phyloP scores from a whole-genome alignment of 2,113 vertebrate species.

The Sorex fumeus region DNA sequence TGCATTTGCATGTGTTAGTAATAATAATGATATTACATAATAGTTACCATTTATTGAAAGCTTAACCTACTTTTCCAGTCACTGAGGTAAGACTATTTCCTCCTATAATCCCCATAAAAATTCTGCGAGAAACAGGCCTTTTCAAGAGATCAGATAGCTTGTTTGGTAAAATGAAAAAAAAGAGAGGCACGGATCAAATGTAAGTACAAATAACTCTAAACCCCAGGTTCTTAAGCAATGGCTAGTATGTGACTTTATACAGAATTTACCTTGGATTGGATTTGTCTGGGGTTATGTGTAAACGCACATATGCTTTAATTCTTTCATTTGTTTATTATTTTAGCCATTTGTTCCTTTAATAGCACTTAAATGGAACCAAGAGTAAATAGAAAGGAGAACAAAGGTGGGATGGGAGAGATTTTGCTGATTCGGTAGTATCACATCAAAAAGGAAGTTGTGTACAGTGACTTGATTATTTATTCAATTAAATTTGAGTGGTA shows the following conservation, averaged over 20 bases:
- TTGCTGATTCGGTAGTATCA: background rate
- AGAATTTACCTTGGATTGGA: background rate
- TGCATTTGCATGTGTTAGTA: background rate
- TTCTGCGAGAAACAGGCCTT: constrained; percentile 13
- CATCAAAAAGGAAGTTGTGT: background rate
- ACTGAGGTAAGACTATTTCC: background rate
- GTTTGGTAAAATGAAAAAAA: background rate
- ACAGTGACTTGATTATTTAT: background rate
- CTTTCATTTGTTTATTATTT: background rate
- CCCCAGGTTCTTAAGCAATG: background rate
- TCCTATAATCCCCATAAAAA: background rate
- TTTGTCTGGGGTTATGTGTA: background rate
- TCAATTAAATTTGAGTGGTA: background rate
- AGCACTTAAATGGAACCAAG: background rate
- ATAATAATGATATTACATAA: background rate
- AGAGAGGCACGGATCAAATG: background rate
- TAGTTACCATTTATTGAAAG: background rate
- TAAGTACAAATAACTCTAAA: background rate
- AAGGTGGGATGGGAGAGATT: background rate
- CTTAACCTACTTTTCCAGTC: background rate
- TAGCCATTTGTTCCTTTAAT: background rate
- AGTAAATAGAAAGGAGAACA: background rate
- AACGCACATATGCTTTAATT: background rate
- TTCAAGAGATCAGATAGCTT: background rate
- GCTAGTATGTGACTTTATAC: background rate